Percentiles rank a stretch among this genome's conserved stretches.
Conservation (phyloP, 2,888 invertebrate genomes). For the Ischnura elegans region DNA sequence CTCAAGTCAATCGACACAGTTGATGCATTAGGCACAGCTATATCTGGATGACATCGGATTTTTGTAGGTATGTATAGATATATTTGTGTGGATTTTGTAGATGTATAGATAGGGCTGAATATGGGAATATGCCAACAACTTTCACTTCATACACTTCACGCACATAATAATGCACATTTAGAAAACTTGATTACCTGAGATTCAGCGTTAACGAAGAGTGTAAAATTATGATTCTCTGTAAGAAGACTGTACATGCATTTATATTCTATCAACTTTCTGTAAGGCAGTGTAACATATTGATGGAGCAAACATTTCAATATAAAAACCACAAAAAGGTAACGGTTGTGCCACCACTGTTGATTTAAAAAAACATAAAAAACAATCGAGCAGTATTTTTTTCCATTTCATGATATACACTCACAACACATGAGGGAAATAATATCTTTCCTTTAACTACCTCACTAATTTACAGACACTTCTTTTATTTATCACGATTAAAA, state of each 20-base stretch:
- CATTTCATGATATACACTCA: constrained; percentile 11
- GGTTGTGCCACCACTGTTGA: constrained; percentile 16
- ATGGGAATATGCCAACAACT: background rate
- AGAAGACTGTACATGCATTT: constrained; percentile 19
- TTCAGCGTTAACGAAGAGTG: background rate
- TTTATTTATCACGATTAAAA: constrained; percentile 9
- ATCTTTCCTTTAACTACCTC: constrained; percentile 24
- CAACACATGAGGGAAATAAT: background rate
- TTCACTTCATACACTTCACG: background rate
- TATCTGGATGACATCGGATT: background rate
- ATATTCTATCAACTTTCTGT: background rate
- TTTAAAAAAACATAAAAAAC: background rate
- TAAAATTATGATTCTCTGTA: constrained; percentile 45
- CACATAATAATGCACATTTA: background rate
- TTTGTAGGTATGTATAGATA: no score
- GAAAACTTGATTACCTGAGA: constrained; percentile 40
- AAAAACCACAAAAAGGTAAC: background rate
- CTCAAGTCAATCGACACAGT: background rate
- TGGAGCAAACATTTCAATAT: background rate
- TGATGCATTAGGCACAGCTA: background rate
- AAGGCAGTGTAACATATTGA: constrained; percentile 26
- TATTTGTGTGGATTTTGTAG: no score
- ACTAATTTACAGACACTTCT: background rate
- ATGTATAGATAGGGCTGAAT: background rate
- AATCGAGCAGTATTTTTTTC: background rate